These are phyloP conservation scores for Onychorhynchus coronatus DNA, from an alignment of 2,113 vertebrate genomes.

Conservation along the genomic window DNA sequence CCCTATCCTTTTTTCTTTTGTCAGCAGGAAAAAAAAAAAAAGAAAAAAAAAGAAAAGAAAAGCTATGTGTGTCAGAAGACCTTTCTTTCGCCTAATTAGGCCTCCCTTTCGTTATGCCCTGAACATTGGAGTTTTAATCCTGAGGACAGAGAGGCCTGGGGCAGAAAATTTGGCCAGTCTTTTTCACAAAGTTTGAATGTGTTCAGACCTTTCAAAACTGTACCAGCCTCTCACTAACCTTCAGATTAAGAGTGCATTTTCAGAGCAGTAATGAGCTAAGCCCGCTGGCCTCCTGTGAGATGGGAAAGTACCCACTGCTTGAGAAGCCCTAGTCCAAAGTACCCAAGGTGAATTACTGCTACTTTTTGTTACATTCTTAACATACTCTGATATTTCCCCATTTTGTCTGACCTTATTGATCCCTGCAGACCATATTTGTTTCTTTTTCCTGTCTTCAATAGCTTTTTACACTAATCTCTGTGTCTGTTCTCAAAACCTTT, in stretches of 20 bases:
- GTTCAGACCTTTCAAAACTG: constrained; percentile 43
- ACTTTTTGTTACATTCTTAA: constrained; percentile 19
- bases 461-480: neutral
- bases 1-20: constrained; percentile 24
- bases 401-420: neutral
- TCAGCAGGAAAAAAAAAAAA: neutral
- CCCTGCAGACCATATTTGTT: neutral
- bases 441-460: neutral
- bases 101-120: constrained; percentile 9
- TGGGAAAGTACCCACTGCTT: constrained; percentile 1
- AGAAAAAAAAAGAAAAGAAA: neutral
- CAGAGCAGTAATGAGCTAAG: constrained; percentile 42
- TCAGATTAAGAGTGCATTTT: constrained; percentile 39
- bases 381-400: neutral
- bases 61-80: constrained; percentile 23
- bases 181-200: constrained; percentile 33
- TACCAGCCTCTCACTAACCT: constrained; percentile 20
- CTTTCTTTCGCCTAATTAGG: constrained; percentile 17
- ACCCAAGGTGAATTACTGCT: constrained; percentile 16
- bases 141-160: constrained; percentile 29
- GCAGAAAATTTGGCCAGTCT: constrained; percentile 41
- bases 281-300: neutral
- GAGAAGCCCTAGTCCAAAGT: neutral
- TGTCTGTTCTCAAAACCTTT: neutral
- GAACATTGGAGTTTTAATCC: constrained; percentile 51